These are phyloP conservation scores for Drosophila albomicans DNA, from an alignment of 1,140 invertebrate genomes.

Conservation along the genomic window DNA sequence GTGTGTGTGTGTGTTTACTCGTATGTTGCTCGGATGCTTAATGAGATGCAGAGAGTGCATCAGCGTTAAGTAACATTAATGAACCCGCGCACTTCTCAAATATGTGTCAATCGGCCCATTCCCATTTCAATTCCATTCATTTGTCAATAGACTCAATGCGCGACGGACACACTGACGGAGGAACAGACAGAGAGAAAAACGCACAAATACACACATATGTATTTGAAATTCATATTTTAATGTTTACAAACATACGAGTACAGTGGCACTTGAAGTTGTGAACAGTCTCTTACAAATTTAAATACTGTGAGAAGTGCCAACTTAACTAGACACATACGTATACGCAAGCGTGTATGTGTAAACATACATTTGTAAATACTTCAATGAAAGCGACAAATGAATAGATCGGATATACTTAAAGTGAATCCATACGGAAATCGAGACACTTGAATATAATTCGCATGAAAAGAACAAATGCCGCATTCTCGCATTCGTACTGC, in stretches of 20 bases:
- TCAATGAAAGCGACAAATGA: constrained; percentile 44
- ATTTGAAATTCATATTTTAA: constrained; percentile 27
- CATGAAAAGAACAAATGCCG: constrained; percentile 38
- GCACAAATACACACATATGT: constrained; percentile 5
- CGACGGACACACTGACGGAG: background rate
- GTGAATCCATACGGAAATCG: constrained; percentile 38
- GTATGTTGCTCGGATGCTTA: constrained; percentile 19
- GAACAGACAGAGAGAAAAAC: background rate
- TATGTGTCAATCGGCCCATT: constrained; percentile 51
- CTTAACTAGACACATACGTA: constrained; percentile 22
- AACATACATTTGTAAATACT: constrained; percentile 25
- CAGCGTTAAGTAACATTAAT: constrained; percentile 50
- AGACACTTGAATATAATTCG: constrained; percentile 43
- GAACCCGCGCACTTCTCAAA: constrained; percentile 48
- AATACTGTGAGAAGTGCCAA: constrained; percentile 38
- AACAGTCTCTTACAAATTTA: constrained; percentile 25
- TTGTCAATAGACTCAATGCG: constrained; percentile 25
- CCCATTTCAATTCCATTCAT: constrained; percentile 38
- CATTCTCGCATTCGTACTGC: constrained; percentile 1
- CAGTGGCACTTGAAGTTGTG: constrained; percentile 41
- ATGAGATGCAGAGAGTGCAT: constrained; percentile 49
- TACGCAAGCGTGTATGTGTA: constrained; percentile 2
- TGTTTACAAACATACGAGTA: constrained; percentile 35
- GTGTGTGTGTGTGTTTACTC: constrained; percentile 1
- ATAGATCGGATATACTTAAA: constrained; percentile 44